phyloP scores from a whole-genome alignment of 2,797 vertebrate genomes.

The Sciurus carolinensis region DNA sequence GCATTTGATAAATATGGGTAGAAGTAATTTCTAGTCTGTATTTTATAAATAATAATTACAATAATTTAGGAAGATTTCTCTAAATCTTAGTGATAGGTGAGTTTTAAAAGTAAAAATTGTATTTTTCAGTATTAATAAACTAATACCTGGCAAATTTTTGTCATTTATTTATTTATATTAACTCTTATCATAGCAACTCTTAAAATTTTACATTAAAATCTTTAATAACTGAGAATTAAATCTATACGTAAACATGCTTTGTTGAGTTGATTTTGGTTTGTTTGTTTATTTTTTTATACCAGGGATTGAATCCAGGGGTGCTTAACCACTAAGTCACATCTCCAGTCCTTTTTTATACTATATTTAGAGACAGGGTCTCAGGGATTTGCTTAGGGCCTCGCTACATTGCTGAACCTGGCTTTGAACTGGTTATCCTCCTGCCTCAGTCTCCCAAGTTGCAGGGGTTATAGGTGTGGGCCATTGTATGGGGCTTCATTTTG shows the following conservation, averaged over 20 bases:
- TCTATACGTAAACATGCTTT: background rate
- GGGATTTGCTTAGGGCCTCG: no score
- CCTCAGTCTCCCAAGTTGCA: no score
- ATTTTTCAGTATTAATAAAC: background rate
- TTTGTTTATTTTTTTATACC: background rate
- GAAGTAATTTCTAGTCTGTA: background rate
- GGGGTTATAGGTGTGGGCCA: no score
- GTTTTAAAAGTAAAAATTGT: background rate
- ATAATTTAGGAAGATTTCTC: background rate
- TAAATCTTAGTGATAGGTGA: background rate
- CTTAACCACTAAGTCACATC: no score
- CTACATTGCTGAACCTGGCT: no score
- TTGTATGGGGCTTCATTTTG: no score
- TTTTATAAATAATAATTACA: background rate
- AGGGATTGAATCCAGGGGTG: no score
- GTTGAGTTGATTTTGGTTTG: background rate
- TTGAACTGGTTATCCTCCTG: no score
- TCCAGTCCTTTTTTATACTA: no score
- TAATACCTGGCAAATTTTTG: background rate
- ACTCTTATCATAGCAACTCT: background rate
- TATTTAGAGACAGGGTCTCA: no score
- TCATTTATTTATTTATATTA: conserved; percentile 23
- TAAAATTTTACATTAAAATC: background rate
- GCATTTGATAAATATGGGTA: background rate
- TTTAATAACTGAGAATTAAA: background rate